Evolutionary conservation across 2,113 vertebrate genomes (phyloP), one percentile per base, ranked within the genome.

Genomic region (Microcebus ravelobensis): DNA sequence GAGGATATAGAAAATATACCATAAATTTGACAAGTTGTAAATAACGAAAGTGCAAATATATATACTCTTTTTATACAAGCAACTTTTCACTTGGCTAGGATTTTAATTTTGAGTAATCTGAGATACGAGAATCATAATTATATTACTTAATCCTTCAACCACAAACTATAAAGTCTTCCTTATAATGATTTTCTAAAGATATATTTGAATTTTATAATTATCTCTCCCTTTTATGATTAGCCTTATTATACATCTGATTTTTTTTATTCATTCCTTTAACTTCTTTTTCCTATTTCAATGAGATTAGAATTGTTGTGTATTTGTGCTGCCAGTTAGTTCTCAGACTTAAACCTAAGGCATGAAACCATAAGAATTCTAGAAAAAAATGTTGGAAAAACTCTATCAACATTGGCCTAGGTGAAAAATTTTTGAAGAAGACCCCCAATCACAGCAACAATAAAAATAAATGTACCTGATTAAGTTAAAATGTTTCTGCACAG

Each of bases 121-220:
- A 61, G 31, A 29, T 74, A 61, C 17, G 36, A 52, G 74, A 91
- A 34, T 9, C 65, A 29, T 67, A 77, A 85, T 61, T 67, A 55
- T 27, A 45, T 86, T 42, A 77, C 34, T 79, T 8, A 55, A 29
- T 45, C 61, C 10, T 80, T 68, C 86, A 87, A 12, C 34, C 88
- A 85, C 13, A 68, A 36, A 27, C 2, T 39, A 74, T 82, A 36
- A 81, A 27, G 12, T 48, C 34, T 88, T 93, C 91, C 45, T 39
- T 20, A 85, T 1, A 87, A 8, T 15, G 13, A 48, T 42, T 68
- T 90, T 42, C 42, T 79, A 70, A 95, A 89, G 29, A 77, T 88
- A 15, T 48, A 39, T 88, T 92, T 96, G 52, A 13, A 27, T 59
- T 89, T 94, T 95, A 77, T 95, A 86, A n/a, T 76, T 76, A 77